Evolutionary conservation across 2,888 invertebrate species (phyloP), one percentile per base, ranked within the genome.

Genomic region (Eledone cirrhosa): DNA sequence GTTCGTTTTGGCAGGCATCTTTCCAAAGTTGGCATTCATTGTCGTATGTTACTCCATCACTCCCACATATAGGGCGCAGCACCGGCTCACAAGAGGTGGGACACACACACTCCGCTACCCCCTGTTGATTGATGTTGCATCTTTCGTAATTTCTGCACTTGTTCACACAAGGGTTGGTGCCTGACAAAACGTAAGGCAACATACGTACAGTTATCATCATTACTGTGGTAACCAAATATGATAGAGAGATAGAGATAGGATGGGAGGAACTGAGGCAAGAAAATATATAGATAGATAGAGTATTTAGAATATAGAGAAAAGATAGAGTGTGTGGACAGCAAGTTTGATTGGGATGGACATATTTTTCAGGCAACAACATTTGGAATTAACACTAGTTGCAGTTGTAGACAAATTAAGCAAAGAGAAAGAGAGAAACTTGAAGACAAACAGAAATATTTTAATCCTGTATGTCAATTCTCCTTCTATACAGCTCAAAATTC

Each of bases 51-150:
- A 88, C 81, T 2, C 91, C 91, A 86, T 92, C 92, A 53, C 89
- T 91, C 65, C 91, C 92, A 83, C 92, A 92, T 94, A 96, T 93
- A 78, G 95, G 94, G 87, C 95, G 83, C 78, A 87, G 78, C 24
- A 85, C 82, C 22, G 82, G 94, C 92, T 74, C 94, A 93, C 96
- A 96, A 90, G 95, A 96, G 22, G 94, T 93, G 0, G 95, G 95
- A 90, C 97, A 97, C 82, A 94, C 94, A 90, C 97, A 97, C 79
- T 94, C 93, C 1, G 96, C 96, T 79, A 94, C 94, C 2, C 97
- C 96, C 80, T 93, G 94, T 41, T 94, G 93, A 92, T 96, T 94
- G 87, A 97, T 93, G 72, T 94, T 93, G 89, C 97, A 97, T 83
- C 94, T 94, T 89, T 96, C 95, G 78, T 95, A 94, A 14, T 93